Conservation (phyloP, 1,140 invertebrate genomes). For the Drosophila serrata region DNA sequence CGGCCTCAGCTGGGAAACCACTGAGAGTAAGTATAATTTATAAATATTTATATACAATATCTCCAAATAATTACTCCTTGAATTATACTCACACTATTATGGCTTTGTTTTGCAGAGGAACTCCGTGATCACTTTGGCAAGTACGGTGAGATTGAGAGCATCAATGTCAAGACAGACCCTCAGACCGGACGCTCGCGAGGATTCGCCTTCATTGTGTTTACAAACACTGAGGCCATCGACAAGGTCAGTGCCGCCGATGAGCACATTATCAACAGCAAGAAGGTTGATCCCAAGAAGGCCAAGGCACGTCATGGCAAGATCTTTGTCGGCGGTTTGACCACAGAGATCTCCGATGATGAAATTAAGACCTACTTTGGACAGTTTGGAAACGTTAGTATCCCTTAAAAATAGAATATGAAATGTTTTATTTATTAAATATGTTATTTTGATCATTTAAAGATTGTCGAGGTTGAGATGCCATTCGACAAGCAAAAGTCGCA, state of each 20-base stretch:
- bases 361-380: conserved; percentile 96
- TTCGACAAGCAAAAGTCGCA: conserved; percentile 98
- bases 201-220: conserved; percentile 98
- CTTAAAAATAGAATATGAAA: background rate
- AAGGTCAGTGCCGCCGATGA: conserved; percentile 94
- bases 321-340: conserved; percentile 96
- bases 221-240: conserved; percentile 94
- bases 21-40: conserved; percentile 92
- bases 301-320: conserved; percentile 97
- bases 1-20: conserved; percentile 98
- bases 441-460: conserved; percentile 86
- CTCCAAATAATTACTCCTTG: background rate
- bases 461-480: conserved; percentile 97
- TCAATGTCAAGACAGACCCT: conserved; percentile 97
- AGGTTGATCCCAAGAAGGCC: conserved; percentile 97
- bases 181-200: conserved; percentile 95
- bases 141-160: conserved; percentile 96
- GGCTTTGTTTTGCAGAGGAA: conserved; percentile 90
- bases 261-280: conserved; percentile 96
- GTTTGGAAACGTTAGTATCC: conserved; percentile 93
- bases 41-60: background rate
- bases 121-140: conserved; percentile 95
- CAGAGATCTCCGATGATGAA: conserved; percentile 96
- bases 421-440: background rate
- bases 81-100: background rate